phyloP scores from a whole-genome alignment of 2,113 vertebrate species.

The Axis porcinus region DNA sequence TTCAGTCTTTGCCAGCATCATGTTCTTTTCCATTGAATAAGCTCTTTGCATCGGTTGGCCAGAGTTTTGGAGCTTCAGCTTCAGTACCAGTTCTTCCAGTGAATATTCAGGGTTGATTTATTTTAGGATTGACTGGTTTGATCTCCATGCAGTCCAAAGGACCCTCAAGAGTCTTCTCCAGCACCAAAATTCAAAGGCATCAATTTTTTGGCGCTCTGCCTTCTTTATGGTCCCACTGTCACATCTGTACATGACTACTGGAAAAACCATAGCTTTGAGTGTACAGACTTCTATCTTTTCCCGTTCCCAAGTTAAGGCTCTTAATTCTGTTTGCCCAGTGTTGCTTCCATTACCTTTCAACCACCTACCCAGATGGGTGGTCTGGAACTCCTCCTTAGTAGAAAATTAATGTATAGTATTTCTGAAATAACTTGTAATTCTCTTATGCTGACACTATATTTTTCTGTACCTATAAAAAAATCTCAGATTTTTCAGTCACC shows the following conservation, averaged over 20 bases:
- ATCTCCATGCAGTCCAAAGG: not conserved
- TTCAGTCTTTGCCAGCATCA: not conserved
- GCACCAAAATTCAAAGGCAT: not conserved
- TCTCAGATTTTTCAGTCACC: not conserved
- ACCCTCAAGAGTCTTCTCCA: not conserved
- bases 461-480: not conserved
- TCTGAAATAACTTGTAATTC: not conserved
- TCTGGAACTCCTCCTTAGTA: not conserved
- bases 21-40: not conserved
- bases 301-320: not conserved
- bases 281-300: not conserved
- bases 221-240: not conserved
- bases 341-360: not conserved
- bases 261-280: not conserved
- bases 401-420: not conserved
- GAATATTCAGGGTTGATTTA: not conserved
- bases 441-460: not conserved
- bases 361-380: not conserved
- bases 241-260: not conserved
- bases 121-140: not conserved
- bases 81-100: not conserved
- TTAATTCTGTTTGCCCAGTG: not conserved
- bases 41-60: not conserved
- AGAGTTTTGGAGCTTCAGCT: not conserved
- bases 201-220: not conserved